Conservation (phyloP, 2,888 invertebrate genomes). For the Meiosimyza platycephala region DNA sequence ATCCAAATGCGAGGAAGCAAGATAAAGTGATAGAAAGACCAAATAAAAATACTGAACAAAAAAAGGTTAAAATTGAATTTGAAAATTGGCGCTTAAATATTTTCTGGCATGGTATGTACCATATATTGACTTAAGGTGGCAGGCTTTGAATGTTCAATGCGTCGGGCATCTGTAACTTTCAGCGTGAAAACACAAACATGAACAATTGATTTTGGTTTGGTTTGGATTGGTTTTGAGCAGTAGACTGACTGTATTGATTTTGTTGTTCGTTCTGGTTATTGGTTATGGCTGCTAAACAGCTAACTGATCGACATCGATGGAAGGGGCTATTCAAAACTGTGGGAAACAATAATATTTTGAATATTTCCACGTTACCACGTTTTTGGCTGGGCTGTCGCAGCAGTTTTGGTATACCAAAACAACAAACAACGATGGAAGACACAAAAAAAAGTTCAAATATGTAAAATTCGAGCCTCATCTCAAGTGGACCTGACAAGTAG, state of each 20-base stretch:
- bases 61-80: slow-evolving; percentile 13
- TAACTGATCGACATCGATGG: slow-evolving; percentile 8
- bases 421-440: neutral
- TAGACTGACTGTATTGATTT: neutral
- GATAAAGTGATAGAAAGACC: neutral
- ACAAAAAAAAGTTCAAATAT: no score
- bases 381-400: neutral
- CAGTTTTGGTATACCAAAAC: neutral
- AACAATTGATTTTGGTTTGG: neutral
- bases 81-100: slow-evolving; percentile 32
- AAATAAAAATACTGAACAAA: neutral
- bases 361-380: slow-evolving; percentile 3
- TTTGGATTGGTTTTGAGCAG: no score
- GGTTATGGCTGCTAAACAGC: neutral
- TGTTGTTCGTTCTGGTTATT: neutral
- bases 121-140: slow-evolving; percentile 8
- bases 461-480: neutral
- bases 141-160: neutral
- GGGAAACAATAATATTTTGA: slow-evolving; percentile 33
- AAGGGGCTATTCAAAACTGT: slow-evolving; percentile 16
- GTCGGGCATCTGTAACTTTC: no score
- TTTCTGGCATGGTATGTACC: neutral
- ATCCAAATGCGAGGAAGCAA: neutral
- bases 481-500: slow-evolving; percentile 17
- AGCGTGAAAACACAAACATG: slow-evolving; percentile 19